Conservation (phyloP, 2,797 vertebrate species). For the Psittacula echo region DNA sequence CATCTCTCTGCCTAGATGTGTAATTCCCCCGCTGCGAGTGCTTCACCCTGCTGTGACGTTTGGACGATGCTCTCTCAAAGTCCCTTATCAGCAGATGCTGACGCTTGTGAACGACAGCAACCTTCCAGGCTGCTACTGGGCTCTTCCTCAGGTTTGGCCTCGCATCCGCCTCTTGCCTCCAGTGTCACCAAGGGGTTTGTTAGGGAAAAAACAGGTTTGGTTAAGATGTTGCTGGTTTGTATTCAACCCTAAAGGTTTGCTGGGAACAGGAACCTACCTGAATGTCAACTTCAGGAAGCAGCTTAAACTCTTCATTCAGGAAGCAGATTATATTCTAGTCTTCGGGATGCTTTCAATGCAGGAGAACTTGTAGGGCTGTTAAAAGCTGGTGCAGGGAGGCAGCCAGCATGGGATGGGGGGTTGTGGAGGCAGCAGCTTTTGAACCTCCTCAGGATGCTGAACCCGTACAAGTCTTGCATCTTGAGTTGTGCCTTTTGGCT, state of each 20-base stretch:
- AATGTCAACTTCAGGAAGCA: neutral
- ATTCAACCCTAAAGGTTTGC: neutral
- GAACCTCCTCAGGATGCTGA: neutral
- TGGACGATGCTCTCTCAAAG: constrained; percentile 82
- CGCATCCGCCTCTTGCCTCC: neutral
- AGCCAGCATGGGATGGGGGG: neutral
- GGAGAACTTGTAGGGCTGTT: neutral
- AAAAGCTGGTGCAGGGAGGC: neutral
- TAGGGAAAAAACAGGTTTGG: neutral
- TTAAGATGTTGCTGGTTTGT: neutral
- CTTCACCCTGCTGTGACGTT: constrained; percentile 77
- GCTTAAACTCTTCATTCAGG: neutral
- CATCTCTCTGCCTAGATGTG: constrained; percentile 79
- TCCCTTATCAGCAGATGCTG: constrained; percentile 73
- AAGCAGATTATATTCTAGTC: neutral
- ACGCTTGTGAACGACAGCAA: constrained; percentile 79
- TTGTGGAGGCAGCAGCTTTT: neutral
- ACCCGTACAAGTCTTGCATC: neutral
- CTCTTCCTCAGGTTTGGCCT: constrained; percentile 84
- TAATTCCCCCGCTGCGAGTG: constrained; percentile 80
- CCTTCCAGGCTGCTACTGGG: constrained; percentile 82
- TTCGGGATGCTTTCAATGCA: neutral
- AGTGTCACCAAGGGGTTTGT: neutral
- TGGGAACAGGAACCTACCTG: neutral
- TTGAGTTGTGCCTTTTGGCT: neutral